These are phyloP conservation scores for Platorchestia sp. DNA, from an alignment of 1,140 invertebrate genomes.

Conservation along the genomic window DNA sequence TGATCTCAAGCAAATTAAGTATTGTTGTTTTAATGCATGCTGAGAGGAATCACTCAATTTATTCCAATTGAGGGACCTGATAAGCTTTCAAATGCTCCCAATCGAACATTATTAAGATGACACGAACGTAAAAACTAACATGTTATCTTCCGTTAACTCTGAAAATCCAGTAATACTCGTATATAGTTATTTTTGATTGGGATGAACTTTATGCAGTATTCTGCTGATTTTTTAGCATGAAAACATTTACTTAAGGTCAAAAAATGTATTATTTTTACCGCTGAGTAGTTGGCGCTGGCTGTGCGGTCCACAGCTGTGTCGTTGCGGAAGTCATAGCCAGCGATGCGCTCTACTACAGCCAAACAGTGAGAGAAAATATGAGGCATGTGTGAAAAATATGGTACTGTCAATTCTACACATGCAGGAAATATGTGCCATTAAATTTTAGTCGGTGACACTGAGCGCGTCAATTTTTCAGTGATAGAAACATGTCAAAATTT, in stretches of 20 bases:
- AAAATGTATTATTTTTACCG: too few species aligned
- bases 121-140: too few species aligned
- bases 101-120: too few species aligned
- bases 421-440: neutral
- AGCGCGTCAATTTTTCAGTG: neutral
- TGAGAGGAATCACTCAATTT: too few species aligned
- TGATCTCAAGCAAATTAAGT: too few species aligned
- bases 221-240: neutral
- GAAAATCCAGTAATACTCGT: neutral
- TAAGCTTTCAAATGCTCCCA: too few species aligned
- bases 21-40: too few species aligned
- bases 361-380: neutral
- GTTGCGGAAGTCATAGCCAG: conserved; percentile 27
- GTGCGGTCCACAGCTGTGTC: neutral
- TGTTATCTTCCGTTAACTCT: too few species aligned
- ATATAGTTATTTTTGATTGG: neutral
- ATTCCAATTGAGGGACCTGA: too few species aligned
- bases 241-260: neutral
- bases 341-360: neutral
- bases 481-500: neutral
- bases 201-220: neutral
- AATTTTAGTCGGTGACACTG: neutral
- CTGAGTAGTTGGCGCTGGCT: neutral
- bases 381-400: neutral
- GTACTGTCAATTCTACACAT: neutral